A percentile compares a stretch with the other conserved stretches of the same genome.
phyloP scores from a whole-genome alignment of 2,888 invertebrate species.

The Drosophila nigricruria region DNA sequence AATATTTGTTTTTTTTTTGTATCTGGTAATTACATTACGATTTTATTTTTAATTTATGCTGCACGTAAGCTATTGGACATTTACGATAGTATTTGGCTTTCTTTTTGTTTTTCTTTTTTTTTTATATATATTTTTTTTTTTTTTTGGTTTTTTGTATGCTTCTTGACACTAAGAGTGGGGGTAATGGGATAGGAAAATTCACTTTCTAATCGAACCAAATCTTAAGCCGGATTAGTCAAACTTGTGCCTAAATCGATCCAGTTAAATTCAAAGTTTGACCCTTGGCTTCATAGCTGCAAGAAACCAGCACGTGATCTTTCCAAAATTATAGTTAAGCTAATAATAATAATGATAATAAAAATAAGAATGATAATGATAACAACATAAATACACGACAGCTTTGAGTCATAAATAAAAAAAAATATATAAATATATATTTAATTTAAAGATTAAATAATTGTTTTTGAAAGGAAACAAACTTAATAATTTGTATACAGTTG shows the following conservation, averaged over 20 bases:
- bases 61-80: conserved; percentile 62
- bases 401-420: background rate
- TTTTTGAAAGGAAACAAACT: conserved; percentile 22
- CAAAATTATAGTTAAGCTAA: background rate
- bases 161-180: conserved; percentile 25
- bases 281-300: too few relatives aligned
- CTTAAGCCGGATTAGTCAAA: too few relatives aligned
- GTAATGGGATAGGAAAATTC: conserved; percentile 1
- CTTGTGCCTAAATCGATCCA: too few relatives aligned
- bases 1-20: conserved; percentile 6
- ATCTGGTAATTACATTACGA: conserved; percentile 42
- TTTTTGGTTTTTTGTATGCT: conserved; percentile 12
- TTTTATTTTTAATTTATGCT: conserved; percentile 50
- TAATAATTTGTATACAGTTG: conserved; percentile 52
- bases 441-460: conserved; percentile 23
- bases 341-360: background rate
- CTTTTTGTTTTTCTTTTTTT: conserved; percentile 12
- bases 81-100: conserved; percentile 60
- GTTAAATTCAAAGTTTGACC: too few relatives aligned
- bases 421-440: conserved; percentile 18
- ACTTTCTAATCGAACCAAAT: background rate
- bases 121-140: conserved; percentile 12
- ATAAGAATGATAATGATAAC: background rate
- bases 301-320: background rate
- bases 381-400: conserved; percentile 1